Evolutionary conservation across 2,888 invertebrate genomes (phyloP).

Genomic region (Noctua pronuba): DNA sequence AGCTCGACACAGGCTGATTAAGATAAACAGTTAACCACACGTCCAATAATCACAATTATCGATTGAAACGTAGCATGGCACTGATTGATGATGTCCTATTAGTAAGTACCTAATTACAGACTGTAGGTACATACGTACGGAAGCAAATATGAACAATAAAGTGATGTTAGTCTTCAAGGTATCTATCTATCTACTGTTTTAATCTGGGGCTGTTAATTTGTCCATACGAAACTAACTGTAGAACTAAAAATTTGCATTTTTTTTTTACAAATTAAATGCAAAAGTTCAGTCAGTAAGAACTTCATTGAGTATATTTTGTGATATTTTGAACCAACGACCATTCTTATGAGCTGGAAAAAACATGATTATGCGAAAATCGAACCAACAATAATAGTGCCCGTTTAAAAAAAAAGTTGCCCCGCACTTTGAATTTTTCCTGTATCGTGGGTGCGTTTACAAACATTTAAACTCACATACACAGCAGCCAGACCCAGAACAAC

Average conservation of each 20-base stretch:
- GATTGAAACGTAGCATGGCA: conserved; percentile 17
- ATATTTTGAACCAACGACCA: too few species aligned
- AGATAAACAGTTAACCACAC: conserved; percentile 41
- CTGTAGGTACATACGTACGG: neutral
- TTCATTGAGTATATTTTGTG: neutral
- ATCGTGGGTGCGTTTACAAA: too few species aligned
- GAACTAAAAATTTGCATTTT: neutral
- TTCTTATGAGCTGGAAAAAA: neutral
- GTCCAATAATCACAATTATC: conserved; percentile 51
- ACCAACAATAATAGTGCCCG: neutral
- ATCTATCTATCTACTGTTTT: neutral
- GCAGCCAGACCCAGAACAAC: too few species aligned
- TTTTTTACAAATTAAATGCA: neutral
- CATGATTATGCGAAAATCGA: neutral
- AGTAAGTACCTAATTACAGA: conserved; percentile 28
- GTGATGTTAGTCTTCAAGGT: neutral
- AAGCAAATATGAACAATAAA: neutral
- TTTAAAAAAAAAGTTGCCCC: neutral
- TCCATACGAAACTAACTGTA: neutral
- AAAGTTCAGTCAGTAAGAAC: neutral
- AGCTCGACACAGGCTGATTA: conserved; percentile 24
- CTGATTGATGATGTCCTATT: conserved; percentile 49
- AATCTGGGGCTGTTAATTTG: neutral
- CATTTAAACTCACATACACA: too few species aligned
- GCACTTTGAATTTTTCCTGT: too few species aligned